Percentiles rank a stretch among this genome's conserved stretches.
These are phyloP conservation scores for Colletes latitarsis DNA, from an alignment of 1,140 invertebrate species.

Conservation along the genomic window DNA sequence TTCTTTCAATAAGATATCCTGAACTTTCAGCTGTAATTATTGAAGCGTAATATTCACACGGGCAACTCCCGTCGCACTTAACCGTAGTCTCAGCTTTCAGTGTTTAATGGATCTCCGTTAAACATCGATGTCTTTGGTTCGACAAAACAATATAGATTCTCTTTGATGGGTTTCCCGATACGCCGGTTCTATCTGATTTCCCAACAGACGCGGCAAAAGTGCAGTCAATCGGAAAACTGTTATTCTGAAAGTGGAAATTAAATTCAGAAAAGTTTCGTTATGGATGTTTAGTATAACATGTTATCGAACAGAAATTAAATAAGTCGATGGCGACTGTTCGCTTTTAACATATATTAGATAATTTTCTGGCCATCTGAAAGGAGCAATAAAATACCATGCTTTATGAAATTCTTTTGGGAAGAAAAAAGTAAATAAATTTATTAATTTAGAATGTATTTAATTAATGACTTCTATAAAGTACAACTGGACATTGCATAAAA, in stretches of 20 bases:
- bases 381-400: too few relatives aligned
- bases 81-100: neutral
- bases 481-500: too few relatives aligned
- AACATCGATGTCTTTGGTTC: slow-evolving; percentile 12
- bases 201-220: slow-evolving; percentile 6
- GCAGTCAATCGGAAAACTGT: slow-evolving; percentile 1
- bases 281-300: neutral
- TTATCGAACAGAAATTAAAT: neutral
- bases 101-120: slow-evolving; percentile 11
- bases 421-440: too few relatives aligned
- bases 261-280: neutral
- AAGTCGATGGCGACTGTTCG: neutral
- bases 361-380: too few relatives aligned
- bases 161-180: slow-evolving; percentile 1
- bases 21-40: neutral
- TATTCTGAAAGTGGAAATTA: neutral
- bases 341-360: neutral
- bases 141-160: slow-evolving; percentile 12
- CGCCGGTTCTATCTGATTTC: slow-evolving; percentile 11
- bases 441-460: too few relatives aligned
- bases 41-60: slow-evolving; percentile 1
- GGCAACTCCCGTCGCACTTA: neutral
- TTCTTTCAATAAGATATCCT: neutral
- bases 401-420: too few relatives aligned
- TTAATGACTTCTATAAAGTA: too few relatives aligned